Evolutionary conservation across 2,113 vertebrate genomes (phyloP).

Genomic region (Ceyx cyanopectus): DNA sequence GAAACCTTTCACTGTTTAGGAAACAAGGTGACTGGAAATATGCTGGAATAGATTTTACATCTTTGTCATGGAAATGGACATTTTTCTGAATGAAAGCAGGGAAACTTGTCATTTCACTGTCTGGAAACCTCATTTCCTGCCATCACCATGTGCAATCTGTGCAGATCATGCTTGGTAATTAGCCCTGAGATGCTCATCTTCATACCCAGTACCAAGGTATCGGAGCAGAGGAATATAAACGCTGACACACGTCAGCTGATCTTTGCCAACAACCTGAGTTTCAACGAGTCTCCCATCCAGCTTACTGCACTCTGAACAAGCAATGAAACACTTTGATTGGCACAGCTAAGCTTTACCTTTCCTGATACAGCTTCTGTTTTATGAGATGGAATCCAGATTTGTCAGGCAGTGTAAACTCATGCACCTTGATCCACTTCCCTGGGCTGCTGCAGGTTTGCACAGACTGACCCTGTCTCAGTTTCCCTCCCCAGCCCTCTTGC

Average conservation of each 20-base stretch:
- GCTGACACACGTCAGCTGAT: neutral
- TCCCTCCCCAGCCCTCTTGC: neutral
- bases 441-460: neutral
- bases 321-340: neutral
- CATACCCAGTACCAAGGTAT: neutral
- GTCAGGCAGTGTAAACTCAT: neutral
- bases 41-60: neutral
- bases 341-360: neutral
- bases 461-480: neutral
- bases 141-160: neutral
- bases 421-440: neutral
- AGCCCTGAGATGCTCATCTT: neutral
- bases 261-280: neutral
- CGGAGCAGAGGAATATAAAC: neutral
- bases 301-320: neutral
- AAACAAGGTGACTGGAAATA: neutral
- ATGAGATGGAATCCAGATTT: neutral
- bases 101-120: slow-evolving; percentile 17
- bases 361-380: neutral
- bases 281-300: neutral
- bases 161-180: neutral
- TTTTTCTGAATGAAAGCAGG: neutral
- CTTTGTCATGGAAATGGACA: neutral
- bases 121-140: slow-evolving; percentile 10
- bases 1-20: slow-evolving; percentile 21